Percentiles rank a stretch among this genome's conserved stretches.
Evolutionary conservation across 2,113 vertebrate genomes (phyloP).

Genomic region (Numenius arquata): DNA sequence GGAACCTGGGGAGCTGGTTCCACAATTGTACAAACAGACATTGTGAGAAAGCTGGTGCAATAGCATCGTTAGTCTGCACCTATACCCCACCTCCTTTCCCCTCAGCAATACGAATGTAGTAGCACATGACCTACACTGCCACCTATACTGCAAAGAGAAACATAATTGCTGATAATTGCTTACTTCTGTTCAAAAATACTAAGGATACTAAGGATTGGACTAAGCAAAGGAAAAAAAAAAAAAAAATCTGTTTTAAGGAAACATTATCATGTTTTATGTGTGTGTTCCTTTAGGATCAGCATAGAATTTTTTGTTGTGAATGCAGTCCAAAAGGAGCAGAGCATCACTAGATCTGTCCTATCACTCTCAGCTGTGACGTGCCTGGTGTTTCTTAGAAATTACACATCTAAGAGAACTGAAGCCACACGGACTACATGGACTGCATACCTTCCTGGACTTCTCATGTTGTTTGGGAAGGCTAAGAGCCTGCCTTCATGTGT

Average conservation of each 20-base stretch:
- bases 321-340: not conserved
- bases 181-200: not conserved
- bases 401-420: not conserved
- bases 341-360: not conserved
- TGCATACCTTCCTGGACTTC: constrained; percentile 26
- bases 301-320: not conserved
- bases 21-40: not conserved
- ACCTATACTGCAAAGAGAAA: not conserved
- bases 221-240: not conserved
- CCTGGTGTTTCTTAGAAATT: not conserved
- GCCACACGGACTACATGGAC: not conserved
- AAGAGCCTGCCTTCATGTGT: constrained; percentile 6
- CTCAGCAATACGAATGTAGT: not conserved
- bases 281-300: not conserved
- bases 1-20: not conserved
- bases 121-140: not conserved
- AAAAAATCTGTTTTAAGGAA: not conserved
- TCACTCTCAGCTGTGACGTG: not conserved
- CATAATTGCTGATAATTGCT: not conserved
- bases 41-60: not conserved
- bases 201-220: not conserved
- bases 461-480: constrained; percentile 15
- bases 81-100: not conserved
- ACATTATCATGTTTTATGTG: accelerated
- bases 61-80: not conserved